These are phyloP conservation scores for Todus mexicanus DNA, from an alignment of 2,797 vertebrate species.

Conservation along the genomic window DNA sequence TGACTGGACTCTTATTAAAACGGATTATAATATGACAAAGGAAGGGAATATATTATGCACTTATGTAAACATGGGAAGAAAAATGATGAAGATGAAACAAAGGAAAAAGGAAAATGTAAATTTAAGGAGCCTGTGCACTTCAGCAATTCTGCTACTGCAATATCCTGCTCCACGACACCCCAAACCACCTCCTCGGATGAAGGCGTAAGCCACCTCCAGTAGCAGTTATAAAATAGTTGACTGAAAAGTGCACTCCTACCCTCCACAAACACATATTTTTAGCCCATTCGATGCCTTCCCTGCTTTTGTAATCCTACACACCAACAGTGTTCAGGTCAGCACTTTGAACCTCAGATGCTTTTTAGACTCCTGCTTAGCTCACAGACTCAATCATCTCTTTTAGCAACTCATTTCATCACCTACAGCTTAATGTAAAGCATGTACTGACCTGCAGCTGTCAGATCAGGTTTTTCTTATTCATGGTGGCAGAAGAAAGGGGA, in stretches of 20 bases:
- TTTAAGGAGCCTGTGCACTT: background rate
- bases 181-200: background rate
- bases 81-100: background rate
- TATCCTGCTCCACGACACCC: background rate
- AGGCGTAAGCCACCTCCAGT: background rate
- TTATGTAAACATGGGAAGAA: background rate
- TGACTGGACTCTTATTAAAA: background rate
- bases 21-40: background rate
- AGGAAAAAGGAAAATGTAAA: background rate
- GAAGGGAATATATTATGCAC: background rate
- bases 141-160: background rate
- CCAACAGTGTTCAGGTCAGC: background rate
- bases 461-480: background rate
- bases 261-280: background rate
- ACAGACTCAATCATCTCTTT: background rate
- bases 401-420: background rate
- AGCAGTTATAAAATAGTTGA: background rate
- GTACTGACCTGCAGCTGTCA: background rate
- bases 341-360: background rate
- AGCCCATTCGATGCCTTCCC: background rate
- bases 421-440: accelerated
- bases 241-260: background rate
- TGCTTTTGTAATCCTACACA: background rate
- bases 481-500: background rate
- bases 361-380: background rate